Conservation (phyloP, 2,888 invertebrate species). For the Pantelozetes paolii region DNA sequence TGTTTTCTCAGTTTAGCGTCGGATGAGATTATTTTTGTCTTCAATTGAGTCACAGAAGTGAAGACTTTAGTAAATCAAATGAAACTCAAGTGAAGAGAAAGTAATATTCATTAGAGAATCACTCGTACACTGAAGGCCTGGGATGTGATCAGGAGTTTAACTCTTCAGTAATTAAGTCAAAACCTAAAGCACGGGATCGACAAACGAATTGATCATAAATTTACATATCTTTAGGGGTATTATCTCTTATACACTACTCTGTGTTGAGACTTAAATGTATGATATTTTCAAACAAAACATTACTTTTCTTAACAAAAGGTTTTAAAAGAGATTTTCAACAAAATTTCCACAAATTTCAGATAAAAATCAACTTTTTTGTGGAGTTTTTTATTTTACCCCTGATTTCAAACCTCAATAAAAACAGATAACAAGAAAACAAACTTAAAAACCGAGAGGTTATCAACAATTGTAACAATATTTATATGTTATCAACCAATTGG, state of each 20-base stretch:
- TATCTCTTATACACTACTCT: too few species aligned
- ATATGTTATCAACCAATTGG: background rate
- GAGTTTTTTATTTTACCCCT: background rate
- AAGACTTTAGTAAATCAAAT: background rate
- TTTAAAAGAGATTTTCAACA: background rate
- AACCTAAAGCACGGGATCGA: background rate
- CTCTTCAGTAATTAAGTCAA: background rate
- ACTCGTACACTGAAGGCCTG: background rate
- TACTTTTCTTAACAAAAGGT: background rate
- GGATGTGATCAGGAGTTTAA: background rate
- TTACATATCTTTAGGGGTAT: background rate
- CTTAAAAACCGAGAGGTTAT: background rate
- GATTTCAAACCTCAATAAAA: background rate
- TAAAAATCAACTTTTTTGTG: too few species aligned
- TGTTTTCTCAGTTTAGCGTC: background rate
- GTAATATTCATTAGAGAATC: slow-evolving; percentile 12
- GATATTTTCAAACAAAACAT: background rate
- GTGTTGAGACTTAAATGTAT: background rate
- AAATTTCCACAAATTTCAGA: background rate
- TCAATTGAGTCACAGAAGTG: background rate
- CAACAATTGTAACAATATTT: background rate
- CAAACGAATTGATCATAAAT: background rate
- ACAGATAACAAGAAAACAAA: background rate
- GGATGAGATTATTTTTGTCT: background rate
- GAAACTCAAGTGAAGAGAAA: slow-evolving; percentile 3